A percentile compares a stretch with the other conserved stretches of the same genome.
These are phyloP conservation scores for Zaprionus ghesquierei DNA, from an alignment of 1,140 invertebrate species.

Conservation along the genomic window DNA sequence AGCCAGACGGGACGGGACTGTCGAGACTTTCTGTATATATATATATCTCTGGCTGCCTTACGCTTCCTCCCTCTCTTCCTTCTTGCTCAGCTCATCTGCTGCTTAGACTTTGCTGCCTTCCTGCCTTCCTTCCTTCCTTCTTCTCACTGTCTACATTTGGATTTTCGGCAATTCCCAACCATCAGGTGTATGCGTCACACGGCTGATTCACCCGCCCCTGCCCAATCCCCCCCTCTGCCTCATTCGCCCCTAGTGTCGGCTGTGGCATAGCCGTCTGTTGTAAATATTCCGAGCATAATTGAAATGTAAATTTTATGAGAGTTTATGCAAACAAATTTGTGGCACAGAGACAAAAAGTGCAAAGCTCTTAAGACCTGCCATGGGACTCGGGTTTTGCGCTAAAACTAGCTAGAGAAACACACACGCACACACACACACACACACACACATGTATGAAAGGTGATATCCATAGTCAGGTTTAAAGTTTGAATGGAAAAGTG, in stretches of 20 bases:
- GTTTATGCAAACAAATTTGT: constrained; percentile 40
- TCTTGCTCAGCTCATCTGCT: not conserved
- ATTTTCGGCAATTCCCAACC: not conserved
- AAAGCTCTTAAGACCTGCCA: constrained; percentile 14
- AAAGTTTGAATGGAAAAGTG: not conserved
- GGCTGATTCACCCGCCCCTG: not conserved
- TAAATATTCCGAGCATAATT: constrained; percentile 58
- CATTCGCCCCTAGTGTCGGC: not conserved
- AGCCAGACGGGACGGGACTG: constrained; percentile 31
- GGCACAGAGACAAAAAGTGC: constrained; percentile 15
- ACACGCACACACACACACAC: too few species aligned
- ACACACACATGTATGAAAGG: too few species aligned
- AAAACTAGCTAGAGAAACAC: not conserved
- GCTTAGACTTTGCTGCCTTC: not conserved
- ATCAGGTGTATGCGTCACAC: constrained; percentile 29
- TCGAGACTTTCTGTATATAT: not conserved
- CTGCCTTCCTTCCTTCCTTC: too few species aligned
- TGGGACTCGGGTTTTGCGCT: not conserved
- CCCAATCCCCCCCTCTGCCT: not conserved
- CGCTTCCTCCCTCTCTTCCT: not conserved
- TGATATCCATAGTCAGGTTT: not conserved
- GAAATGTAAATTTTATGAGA: constrained; percentile 69
- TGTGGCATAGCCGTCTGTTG: constrained; percentile 25
- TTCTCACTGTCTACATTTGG: not conserved
- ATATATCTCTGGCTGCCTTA: not conserved